Evolutionary conservation across 1,140 invertebrate genomes (phyloP).

Genomic region (Halictus rubicundus): DNA sequence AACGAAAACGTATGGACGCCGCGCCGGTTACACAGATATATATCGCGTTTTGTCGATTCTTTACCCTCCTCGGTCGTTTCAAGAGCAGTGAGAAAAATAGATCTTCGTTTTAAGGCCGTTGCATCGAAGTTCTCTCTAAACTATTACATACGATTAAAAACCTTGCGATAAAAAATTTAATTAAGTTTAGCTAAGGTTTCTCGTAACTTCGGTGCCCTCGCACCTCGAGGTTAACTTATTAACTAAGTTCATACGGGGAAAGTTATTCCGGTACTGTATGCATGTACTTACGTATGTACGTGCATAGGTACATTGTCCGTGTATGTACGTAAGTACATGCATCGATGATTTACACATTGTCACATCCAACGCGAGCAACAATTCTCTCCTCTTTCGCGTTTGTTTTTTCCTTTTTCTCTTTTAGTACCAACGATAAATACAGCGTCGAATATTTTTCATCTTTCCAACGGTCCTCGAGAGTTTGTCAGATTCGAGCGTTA

Average conservation of each 20-base stretch:
- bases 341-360: constrained; percentile 2
- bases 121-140: constrained; percentile 45
- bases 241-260: constrained; percentile 19
- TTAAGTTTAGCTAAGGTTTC: constrained; percentile 25
- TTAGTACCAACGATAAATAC: not conserved
- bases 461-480: constrained; percentile 7
- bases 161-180: constrained; percentile 58
- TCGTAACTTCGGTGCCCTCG: constrained; percentile 25
- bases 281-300: not conserved
- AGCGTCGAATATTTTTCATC: constrained; percentile 11
- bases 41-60: not conserved
- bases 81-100: constrained; percentile 61
- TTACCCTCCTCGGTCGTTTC: constrained; percentile 28
- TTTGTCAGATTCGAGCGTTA: not conserved
- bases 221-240: constrained; percentile 34
- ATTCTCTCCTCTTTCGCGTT: not conserved
- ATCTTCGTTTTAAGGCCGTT: constrained; percentile 65
- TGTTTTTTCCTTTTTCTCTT: too few relatives aligned
- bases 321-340: too few relatives aligned
- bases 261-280: not conserved
- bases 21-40: constrained; percentile 22
- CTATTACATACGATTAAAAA: constrained; percentile 53
- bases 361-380: constrained; percentile 11
- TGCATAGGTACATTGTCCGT: too few relatives aligned
- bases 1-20: not conserved